Conservation (phyloP, 2,888 invertebrate species). For the Chloromyia formosa region DNA sequence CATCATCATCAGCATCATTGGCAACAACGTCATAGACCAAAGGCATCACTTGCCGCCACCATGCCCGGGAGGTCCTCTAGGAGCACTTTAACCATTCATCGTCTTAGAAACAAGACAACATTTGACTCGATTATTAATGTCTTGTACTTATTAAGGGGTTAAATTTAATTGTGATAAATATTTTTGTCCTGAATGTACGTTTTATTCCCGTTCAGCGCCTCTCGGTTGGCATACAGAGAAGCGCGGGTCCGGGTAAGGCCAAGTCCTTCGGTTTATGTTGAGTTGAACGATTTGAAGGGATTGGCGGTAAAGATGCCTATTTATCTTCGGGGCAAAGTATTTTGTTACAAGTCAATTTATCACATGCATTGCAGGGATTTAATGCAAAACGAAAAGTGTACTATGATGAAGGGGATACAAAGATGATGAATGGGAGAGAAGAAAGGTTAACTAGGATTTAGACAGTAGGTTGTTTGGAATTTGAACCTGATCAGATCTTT, state of each 20-base stretch:
- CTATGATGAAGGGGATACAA: neutral
- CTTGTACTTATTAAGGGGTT: constrained; percentile 48
- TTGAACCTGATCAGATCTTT: too few relatives aligned
- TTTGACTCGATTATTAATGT: constrained; percentile 47
- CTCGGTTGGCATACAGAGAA: neutral
- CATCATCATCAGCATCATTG: constrained; percentile 12
- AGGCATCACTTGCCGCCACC: too few relatives aligned
- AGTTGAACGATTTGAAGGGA: constrained; percentile 41
- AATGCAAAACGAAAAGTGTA: neutral
- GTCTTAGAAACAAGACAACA: constrained; percentile 17
- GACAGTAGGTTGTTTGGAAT: too few relatives aligned
- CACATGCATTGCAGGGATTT: constrained; percentile 14
- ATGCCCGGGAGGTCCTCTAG: neutral
- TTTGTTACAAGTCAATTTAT: constrained; percentile 40
- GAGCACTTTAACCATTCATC: neutral
- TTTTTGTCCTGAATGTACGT: constrained; percentile 30
- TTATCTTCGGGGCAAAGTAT: constrained; percentile 43
- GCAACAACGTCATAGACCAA: neutral
- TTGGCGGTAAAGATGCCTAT: constrained; percentile 48
- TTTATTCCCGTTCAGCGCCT: neutral
- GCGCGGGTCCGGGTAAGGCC: neutral
- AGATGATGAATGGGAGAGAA: too few relatives aligned
- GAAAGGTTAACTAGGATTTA: too few relatives aligned
- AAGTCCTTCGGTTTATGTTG: constrained; percentile 30
- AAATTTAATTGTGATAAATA: constrained; percentile 51